Evolutionary conservation across 2,888 invertebrate species (phyloP).

Genomic region (Synergus umbraculus): DNA sequence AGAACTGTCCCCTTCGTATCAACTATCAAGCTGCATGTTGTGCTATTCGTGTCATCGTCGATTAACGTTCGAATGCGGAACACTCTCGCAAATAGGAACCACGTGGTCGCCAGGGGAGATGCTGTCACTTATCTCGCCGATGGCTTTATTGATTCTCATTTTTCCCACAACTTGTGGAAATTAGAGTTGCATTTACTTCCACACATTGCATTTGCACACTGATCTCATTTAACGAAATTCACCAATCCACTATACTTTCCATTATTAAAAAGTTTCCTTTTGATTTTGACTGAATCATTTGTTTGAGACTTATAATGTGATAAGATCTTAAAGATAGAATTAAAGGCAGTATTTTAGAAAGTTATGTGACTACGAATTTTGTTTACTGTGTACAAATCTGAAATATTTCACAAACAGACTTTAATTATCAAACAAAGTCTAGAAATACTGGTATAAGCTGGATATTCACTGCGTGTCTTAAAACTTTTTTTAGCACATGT

Average conservation of each 20-base stretch:
- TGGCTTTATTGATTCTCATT: constrained; percentile 3
- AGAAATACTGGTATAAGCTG: background rate
- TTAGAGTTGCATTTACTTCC: background rate
- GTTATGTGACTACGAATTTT: background rate
- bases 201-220: background rate
- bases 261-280: background rate
- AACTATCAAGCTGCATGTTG: constrained; percentile 58
- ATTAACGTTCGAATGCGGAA: constrained; percentile 62
- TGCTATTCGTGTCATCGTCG: constrained; percentile 66
- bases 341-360: background rate
- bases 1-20: constrained; percentile 53
- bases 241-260: background rate
- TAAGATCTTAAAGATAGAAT: background rate
- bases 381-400: background rate
- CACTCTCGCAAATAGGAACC: constrained; percentile 54
- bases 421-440: background rate
- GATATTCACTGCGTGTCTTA: background rate
- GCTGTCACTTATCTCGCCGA: constrained; percentile 28
- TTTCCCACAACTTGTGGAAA: background rate
- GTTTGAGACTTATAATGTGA: background rate
- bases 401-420: background rate
- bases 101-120: constrained; percentile 25
- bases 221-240: background rate
- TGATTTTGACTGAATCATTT: background rate
- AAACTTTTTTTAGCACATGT: no score